These are phyloP conservation scores for Amyelois transitella DNA, from an alignment of 1,140 invertebrate genomes.

Conservation along the genomic window DNA sequence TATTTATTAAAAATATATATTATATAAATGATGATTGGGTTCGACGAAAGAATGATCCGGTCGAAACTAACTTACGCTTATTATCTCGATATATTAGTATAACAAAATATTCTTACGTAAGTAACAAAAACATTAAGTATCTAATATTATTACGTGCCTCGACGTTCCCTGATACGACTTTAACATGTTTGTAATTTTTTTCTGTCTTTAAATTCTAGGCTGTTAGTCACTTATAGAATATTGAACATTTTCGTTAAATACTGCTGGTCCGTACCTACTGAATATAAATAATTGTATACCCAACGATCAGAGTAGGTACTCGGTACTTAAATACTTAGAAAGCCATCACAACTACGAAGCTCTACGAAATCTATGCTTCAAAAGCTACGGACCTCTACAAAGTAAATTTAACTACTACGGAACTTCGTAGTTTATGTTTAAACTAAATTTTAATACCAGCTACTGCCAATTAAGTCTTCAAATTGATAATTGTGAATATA, in stretches of 20 bases:
- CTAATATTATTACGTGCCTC: conserved; percentile 56
- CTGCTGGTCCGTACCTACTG: neutral
- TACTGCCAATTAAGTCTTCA: too few relatives aligned
- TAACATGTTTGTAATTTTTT: conserved; percentile 1
- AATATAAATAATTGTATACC: too few relatives aligned
- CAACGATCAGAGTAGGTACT: too few relatives aligned
- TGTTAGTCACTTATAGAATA: neutral
- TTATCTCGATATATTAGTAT: conserved; percentile 64
- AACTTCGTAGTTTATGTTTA: too few relatives aligned
- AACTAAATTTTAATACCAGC: too few relatives aligned
- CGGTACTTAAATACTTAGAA: too few relatives aligned
- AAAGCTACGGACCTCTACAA: neutral
- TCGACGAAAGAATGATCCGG: conserved; percentile 36
- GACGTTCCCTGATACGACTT: conserved; percentile 30
- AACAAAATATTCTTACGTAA: conserved; percentile 53
- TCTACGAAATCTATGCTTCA: neutral
- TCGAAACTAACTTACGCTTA: conserved; percentile 65
- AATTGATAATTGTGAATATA: too few relatives aligned
- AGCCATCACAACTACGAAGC: neutral
- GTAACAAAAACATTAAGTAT: conserved; percentile 42
- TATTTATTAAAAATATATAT: conserved; percentile 34
- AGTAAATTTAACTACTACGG: neutral
- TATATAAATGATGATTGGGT: conserved; percentile 26
- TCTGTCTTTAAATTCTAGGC: neutral
- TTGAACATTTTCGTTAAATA: neutral